Conservation (phyloP, 2,113 vertebrate species). For the Vulpes lagopus region DNA sequence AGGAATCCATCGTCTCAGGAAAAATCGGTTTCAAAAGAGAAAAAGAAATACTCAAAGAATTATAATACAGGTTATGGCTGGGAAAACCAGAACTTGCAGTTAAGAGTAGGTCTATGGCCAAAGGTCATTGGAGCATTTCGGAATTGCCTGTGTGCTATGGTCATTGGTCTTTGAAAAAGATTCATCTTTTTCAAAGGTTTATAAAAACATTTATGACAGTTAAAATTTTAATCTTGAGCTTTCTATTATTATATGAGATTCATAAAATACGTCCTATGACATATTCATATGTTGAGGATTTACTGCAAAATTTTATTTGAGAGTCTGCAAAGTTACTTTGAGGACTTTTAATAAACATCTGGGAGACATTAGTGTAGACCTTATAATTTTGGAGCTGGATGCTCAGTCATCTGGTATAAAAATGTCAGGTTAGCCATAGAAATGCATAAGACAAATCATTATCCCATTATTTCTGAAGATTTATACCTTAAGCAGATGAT, state of each 20-base stretch:
- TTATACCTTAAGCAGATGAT: constrained; percentile 50
- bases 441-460: constrained; percentile 56
- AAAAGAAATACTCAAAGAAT: background rate
- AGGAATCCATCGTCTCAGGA: constrained; percentile 68
- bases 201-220: constrained; percentile 62
- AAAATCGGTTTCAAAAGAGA: constrained; percentile 65
- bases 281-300: constrained; percentile 62
- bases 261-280: constrained; percentile 63
- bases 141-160: constrained; percentile 49
- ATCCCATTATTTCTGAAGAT: constrained; percentile 66
- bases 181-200: constrained; percentile 18
- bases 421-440: constrained; percentile 38
- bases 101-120: background rate
- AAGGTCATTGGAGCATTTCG: constrained; percentile 41
- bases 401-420: constrained; percentile 56
- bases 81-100: background rate
- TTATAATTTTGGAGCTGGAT: constrained; percentile 18
- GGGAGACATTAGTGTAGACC: constrained; percentile 31
- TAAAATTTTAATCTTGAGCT: constrained; percentile 70
- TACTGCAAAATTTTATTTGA: constrained; percentile 67
- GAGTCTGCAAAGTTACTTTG: constrained; percentile 58
- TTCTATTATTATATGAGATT: constrained; percentile 52
- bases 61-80: background rate
- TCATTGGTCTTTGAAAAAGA: background rate
- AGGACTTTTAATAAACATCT: constrained; percentile 73